Base-by-base conservation (phyloP, 1,140 invertebrate genomes). In the Zaprionus ghesquierei region DNA sequence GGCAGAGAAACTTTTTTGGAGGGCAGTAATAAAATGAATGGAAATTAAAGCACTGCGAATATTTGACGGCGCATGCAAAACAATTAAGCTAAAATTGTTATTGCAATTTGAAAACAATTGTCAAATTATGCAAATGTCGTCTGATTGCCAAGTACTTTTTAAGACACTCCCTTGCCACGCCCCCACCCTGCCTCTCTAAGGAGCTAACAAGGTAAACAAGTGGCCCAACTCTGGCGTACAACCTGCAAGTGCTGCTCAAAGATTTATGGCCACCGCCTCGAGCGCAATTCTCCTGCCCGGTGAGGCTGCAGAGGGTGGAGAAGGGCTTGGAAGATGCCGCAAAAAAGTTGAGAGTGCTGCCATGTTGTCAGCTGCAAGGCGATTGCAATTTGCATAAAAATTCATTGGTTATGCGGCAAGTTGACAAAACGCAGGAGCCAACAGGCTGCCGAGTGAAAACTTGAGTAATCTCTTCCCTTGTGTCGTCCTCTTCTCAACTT, bases 91-190 rank as follows among this genome's bases (percentile, higher is more conserved):
- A 89, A 89, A 89, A 89, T 90, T 86, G 81, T 90, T 90, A 89
- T 89, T 89, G 81, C 86, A 89, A 90, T 90, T 89, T 89, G 81
- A 89, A 89, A 90, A 89, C 86, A 89, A 89, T 89, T 89, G 86
- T 89, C 86, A 89, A 87, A 89, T 89, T 89, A 89, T 89, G 87
- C 79, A 89, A 89, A 89, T 89, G 58, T 62, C 66, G 68, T 73
- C 77, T 89, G 84, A 89, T 89, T 89, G 84, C 84, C 79, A 78
- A 82, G 82, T 84, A 75, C 77, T 84, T 87, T 84, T 69, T 79
- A 82, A 46, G 41, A 51, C 72, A 51, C 18, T 8, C 64, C 65
- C 53, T 10, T n/a, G 44, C 10, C 3, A 12, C 46, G 31, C 23
- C 29, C 2, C 0, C 18, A 25, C 23, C 8, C n/a, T 29, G 8